Conservation (phyloP, 2,113 vertebrate genomes). For the Apistogramma diplotaenia region DNA sequence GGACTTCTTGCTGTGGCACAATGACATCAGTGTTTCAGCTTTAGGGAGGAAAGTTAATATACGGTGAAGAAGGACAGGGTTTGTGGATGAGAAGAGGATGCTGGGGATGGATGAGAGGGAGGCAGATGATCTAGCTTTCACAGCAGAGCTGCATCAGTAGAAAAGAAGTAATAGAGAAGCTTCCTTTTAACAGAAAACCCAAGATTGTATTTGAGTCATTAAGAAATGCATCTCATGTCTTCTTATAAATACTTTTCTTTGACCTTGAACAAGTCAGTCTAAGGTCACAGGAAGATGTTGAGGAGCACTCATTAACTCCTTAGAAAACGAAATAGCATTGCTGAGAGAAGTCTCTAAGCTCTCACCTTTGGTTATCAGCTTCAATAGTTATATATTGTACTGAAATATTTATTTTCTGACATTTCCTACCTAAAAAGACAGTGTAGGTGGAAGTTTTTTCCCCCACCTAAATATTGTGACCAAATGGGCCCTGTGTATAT, state of each 20-base stretch:
- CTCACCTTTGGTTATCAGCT: too few relatives aligned
- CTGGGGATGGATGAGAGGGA: too few relatives aligned
- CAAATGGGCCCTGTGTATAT: neutral
- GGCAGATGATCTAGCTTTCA: neutral
- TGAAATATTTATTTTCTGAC: too few relatives aligned
- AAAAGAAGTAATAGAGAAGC: neutral
- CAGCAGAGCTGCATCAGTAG: neutral
- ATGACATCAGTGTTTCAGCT: neutral
- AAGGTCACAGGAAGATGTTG: neutral
- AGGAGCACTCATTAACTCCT: neutral
- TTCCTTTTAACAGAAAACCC: too few relatives aligned
- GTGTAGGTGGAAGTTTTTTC: too few relatives aligned
- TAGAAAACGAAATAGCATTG: neutral
- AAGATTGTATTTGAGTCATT: neutral
- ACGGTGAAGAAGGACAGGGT: too few relatives aligned
- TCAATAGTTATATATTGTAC: too few relatives aligned
- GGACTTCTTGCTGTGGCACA: neutral
- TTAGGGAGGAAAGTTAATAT: neutral
- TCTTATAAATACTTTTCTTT: neutral
- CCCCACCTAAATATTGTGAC: too few relatives aligned
- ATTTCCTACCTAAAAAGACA: too few relatives aligned
- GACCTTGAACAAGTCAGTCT: neutral
- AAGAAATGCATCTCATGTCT: neutral
- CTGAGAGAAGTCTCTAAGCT: neutral
- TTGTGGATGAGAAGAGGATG: too few relatives aligned